Base-by-base conservation (phyloP, 1,140 invertebrate genomes). In the Wiebesia pumilae region DNA sequence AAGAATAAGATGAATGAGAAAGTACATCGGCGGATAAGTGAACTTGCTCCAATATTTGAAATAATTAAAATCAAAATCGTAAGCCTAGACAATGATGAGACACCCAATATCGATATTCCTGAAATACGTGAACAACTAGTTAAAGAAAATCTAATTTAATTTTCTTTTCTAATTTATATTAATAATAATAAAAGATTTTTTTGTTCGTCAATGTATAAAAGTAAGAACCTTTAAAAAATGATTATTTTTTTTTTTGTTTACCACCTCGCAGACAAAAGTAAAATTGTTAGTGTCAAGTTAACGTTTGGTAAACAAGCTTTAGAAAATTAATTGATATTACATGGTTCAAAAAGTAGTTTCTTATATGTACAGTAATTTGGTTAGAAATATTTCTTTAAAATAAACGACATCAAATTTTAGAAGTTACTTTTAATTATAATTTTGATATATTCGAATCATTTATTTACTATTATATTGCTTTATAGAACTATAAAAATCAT, bases 101-200 rank as follows among this genome's bases (percentile, higher is more conserved):
- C 58, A 3, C 91, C 90, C 30, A 65, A 83, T 19, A 79, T 93
- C 21, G 90, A 93, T 35, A 47, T 93, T 0, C 90, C 89, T 12
- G 71, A 84, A 12, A 33, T 93, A 27, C 88, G 79, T 16, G 24
- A 77, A 0, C 71, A 54, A 35, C 84, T 93, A 78, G 35, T 89
- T 0, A 51, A 88, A 87, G 88, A 90, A 75, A 86, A 88, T 71
- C 27, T 73, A 62, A 78, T 65, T 65, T 84, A 67, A 77, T 33
- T 73, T 75, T 27, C 19, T 69, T 2, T 62, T 87, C 83, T 78
- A 87, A 40, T 83, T 65, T 79, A 69, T 51, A 9, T 77, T 43
- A 27, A 38, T 86, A 81, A 2, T 65, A 47, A 62, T 73, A 65
- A 81, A 65, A 81, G 4, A 62, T 67, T 30, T 73, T 30, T 83